phyloP scores from a whole-genome alignment of 2,797 vertebrate species.

The Craterocephalus amniculus region DNA sequence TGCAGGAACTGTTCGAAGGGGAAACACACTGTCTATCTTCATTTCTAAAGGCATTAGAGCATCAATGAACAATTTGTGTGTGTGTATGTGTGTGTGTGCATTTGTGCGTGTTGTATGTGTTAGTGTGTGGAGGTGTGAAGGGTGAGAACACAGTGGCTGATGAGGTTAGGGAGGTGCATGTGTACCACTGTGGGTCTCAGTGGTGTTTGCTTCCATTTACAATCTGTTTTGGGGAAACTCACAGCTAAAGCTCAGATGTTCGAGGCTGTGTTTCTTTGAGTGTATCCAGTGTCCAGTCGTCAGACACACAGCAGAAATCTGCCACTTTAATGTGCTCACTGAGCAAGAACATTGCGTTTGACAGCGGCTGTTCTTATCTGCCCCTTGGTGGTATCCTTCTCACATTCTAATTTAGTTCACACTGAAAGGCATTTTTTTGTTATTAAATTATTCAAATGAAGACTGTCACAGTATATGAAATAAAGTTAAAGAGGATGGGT shows the following conservation, averaged over 20 bases:
- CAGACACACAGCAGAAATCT: conserved; percentile 72
- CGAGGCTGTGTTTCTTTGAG: conserved; percentile 60
- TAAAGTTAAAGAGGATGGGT: conserved; percentile 53
- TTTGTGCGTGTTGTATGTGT: conserved; percentile 31
- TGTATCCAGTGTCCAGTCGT: conserved; percentile 70
- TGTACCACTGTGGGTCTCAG: conserved; percentile 46
- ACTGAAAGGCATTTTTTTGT: conserved; percentile 69
- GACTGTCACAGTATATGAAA: conserved; percentile 53
- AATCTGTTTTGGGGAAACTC: conserved; percentile 70
- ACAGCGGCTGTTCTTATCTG: conserved; percentile 81
- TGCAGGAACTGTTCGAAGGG: conserved; percentile 54
- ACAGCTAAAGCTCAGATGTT: conserved; percentile 59
- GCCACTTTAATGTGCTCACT: conserved; percentile 80
- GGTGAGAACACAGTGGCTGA: conserved; percentile 45
- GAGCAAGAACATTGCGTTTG: conserved; percentile 83
- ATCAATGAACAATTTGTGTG: conserved; percentile 43
- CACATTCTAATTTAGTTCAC: conserved; percentile 73
- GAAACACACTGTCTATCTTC: conserved; percentile 51
- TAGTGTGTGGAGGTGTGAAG: conserved; percentile 18
- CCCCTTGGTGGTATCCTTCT: conserved; percentile 73
- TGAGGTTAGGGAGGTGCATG: conserved; percentile 56
- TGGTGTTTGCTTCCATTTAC: conserved; percentile 71
- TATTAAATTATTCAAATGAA: conserved; percentile 79
- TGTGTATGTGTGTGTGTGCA: conserved; percentile 18
- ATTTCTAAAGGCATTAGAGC: conserved; percentile 64